These are phyloP conservation scores for Pygoscelis adeliae DNA, from an alignment of 2,113 vertebrate species.

Conservation along the genomic window DNA sequence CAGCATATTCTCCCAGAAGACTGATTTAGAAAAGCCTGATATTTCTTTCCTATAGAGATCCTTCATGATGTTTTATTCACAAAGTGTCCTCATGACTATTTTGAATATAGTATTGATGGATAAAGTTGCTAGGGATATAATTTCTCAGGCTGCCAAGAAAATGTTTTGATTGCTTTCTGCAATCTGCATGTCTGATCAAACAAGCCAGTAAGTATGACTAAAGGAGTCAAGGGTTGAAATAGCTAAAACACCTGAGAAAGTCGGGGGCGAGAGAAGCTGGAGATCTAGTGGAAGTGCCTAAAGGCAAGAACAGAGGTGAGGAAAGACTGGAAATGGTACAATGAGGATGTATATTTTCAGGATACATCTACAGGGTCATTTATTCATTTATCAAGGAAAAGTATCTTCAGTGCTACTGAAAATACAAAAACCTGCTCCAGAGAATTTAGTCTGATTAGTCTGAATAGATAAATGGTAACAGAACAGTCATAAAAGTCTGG, in stretches of 20 bases:
- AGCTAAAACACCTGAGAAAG: neutral
- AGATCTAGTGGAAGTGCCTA: neutral
- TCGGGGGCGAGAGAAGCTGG: neutral
- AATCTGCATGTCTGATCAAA: neutral
- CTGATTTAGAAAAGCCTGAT: neutral
- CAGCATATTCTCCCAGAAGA: neutral
- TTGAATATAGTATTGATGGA: neutral
- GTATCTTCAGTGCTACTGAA: neutral
- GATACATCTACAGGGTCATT: neutral
- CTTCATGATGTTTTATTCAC: neutral
- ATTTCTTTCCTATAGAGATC: neutral
- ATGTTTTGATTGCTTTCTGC: neutral
- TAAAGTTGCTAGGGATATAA: neutral
- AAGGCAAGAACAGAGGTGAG: neutral
- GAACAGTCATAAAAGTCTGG: neutral
- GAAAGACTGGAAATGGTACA: neutral
- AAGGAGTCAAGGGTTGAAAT: neutral
- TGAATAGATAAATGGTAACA: neutral
- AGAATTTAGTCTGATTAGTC: neutral
- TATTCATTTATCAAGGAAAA: neutral
- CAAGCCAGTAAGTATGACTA: neutral
- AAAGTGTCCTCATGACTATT: neutral
- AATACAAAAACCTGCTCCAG: neutral
- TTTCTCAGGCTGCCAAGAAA: neutral
- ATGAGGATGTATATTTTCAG: neutral